phyloP scores from a whole-genome alignment of 2,797 vertebrate species.

The Anguilla pacifica region DNA sequence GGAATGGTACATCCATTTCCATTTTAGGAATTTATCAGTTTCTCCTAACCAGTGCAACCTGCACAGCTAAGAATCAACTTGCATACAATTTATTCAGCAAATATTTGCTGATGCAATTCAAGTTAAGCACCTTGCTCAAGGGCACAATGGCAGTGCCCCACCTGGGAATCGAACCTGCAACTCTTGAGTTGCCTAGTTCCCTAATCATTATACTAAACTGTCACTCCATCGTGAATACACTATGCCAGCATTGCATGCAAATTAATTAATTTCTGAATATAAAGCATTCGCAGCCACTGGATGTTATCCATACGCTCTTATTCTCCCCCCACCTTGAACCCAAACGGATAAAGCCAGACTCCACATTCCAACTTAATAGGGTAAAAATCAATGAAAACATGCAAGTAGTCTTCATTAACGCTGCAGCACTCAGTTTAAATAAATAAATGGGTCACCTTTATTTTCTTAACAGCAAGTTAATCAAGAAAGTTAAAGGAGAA shows the following conservation, averaged over 20 bases:
- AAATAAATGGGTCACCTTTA: slow-evolving; percentile 62
- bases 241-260: not conserved
- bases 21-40: not conserved
- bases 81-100: not conserved
- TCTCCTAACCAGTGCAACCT: not conserved
- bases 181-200: not conserved
- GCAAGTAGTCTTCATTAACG: slow-evolving; percentile 68
- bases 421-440: slow-evolving; percentile 62
- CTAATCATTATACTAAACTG: not conserved
- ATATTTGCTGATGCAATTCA: not conserved
- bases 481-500: slow-evolving; percentile 66
- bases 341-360: slow-evolving; percentile 35
- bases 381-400: slow-evolving; percentile 64
- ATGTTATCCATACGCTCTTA: slow-evolving; percentile 36
- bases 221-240: not conserved
- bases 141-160: not conserved
- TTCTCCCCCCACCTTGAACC: slow-evolving; percentile 53
- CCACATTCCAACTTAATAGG: slow-evolving; percentile 42
- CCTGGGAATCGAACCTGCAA: not conserved
- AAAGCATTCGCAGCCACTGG: not conserved
- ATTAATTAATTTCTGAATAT: not conserved
- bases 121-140: not conserved
- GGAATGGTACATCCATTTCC: not conserved
- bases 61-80: not conserved
- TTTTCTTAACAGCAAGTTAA: slow-evolving; percentile 64